Evolutionary conservation across 1,140 invertebrate species (phyloP).

Genomic region (Tribolium madens): DNA sequence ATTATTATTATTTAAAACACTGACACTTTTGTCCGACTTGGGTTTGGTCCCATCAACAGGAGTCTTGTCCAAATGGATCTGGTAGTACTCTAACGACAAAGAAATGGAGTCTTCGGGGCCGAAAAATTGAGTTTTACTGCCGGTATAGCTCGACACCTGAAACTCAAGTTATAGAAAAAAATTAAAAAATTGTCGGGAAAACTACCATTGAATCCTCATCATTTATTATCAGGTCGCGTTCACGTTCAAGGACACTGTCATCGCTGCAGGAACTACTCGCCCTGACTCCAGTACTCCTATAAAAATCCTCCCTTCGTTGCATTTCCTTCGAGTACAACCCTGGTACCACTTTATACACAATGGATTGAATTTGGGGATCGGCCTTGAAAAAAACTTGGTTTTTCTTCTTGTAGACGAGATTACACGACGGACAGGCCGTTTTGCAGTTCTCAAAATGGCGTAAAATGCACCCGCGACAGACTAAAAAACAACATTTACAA

Average conservation of each 20-base stretch:
- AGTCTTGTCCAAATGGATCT: slow-evolving; percentile 60
- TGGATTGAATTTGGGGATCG: slow-evolving; percentile 92
- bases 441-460: slow-evolving; percentile 75
- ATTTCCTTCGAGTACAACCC: slow-evolving; percentile 92
- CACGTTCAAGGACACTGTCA: slow-evolving; percentile 62
- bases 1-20: slow-evolving; percentile 23
- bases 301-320: slow-evolving; percentile 80
- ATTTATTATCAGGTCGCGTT: slow-evolving; percentile 57
- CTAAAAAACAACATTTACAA: slow-evolving; percentile 64
- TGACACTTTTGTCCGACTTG: slow-evolving; percentile 22
- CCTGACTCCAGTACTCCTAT: slow-evolving; percentile 59
- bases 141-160: slow-evolving; percentile 52
- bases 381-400: slow-evolving; percentile 58
- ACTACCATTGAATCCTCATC: slow-evolving; percentile 55
- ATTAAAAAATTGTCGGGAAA: neutral
- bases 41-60: slow-evolving; percentile 17
- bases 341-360: slow-evolving; percentile 96
- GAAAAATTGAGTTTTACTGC: slow-evolving; percentile 58
- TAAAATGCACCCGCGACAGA: slow-evolving; percentile 91
- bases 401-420: slow-evolving; percentile 59
- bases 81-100: slow-evolving; percentile 80
- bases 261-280: slow-evolving; percentile 63
- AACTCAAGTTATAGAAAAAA: neutral
- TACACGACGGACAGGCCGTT: slow-evolving; percentile 60
- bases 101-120: slow-evolving; percentile 91